Evolutionary conservation across 2,888 invertebrate species (phyloP).

Genomic region (Zeuzera pyrina): DNA sequence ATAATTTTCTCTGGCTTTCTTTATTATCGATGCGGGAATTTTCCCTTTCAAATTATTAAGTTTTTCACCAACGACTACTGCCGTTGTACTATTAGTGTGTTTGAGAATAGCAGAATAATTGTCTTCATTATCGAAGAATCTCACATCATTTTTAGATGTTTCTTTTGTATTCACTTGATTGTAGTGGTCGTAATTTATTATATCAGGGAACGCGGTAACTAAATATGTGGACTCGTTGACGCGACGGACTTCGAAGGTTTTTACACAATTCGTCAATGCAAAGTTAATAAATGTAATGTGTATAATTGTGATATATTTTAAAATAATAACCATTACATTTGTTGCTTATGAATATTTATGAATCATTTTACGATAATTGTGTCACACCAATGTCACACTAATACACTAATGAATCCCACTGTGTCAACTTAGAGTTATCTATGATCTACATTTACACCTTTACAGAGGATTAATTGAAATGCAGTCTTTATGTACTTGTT

Average conservation of each 20-base stretch:
- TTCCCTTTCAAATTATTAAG: slow-evolving; percentile 21
- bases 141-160: too few species aligned
- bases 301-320: slow-evolving; percentile 28
- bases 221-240: slow-evolving; percentile 47
- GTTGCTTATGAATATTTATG: too few species aligned
- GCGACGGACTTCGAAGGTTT: slow-evolving; percentile 49
- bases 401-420: too few species aligned
- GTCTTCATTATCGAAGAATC: too few species aligned
- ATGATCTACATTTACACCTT: too few species aligned
- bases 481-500: too few species aligned
- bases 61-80: slow-evolving; percentile 24
- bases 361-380: too few species aligned
- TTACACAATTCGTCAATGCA: slow-evolving; percentile 29
- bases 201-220: slow-evolving; percentile 41
- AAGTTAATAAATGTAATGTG: slow-evolving; percentile 31
- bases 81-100: slow-evolving; percentile 10
- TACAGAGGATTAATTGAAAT: too few species aligned
- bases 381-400: too few species aligned
- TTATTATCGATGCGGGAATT: slow-evolving; percentile 31
- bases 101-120: too few species aligned
- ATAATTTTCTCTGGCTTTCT: slow-evolving; percentile 44
- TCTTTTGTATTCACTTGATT: too few species aligned
- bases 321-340: not conserved
- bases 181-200: slow-evolving; percentile 20
- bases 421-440: too few species aligned